Evolutionary conservation across 2,888 invertebrate species (phyloP), one percentile per base, ranked within the genome.

Genomic region (Chaetoderma sp.): DNA sequence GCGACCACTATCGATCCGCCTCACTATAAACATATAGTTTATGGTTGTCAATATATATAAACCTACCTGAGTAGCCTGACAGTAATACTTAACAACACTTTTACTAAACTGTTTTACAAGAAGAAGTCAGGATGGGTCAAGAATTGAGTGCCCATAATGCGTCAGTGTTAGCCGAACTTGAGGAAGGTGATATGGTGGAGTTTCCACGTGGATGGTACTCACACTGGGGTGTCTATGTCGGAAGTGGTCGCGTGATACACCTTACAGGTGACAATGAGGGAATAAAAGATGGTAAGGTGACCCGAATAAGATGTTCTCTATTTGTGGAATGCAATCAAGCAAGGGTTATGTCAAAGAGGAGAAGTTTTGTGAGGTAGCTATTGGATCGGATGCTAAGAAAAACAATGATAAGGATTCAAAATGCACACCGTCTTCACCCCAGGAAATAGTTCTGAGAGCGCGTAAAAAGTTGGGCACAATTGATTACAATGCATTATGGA

Each of bases 401-500:
- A 77, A 78, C 45, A 78, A 76, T 49, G 33, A 52, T 16, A 73
- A 71, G 52, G 78, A 78, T 45, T 63, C 55, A 16, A 67, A 71
- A 60, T 60, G 47, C 25, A 69, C n/a, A n/a, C n/a, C n/a, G n/a
- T n/a, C n/a, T n/a, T n/a, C n/a, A n/a, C n/a, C n/a, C n/a, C n/a
- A n/a, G 16, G 71, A 78, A 21, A 77, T 85, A n/a, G 73, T 79
- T 1, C 70, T 77, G 27, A 75, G 79, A 64, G 86, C 84, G 1
- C 16, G 72, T 27, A 62, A 61, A 18, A 78, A 74, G 71, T 30
- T 86, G 4, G 86, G 86, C n/a, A 68, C 72, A 10, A 72, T 78
- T 5, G 81, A 80, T 36, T 86, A 87, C 73, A 83, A 83, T 68
- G 30, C 86, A 4, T 45, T 86, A 13, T 77, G 70, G 70, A 78